These are phyloP conservation scores for Cecidostiba fungosa DNA, from an alignment of 2,888 invertebrate genomes.

Conservation along the genomic window DNA sequence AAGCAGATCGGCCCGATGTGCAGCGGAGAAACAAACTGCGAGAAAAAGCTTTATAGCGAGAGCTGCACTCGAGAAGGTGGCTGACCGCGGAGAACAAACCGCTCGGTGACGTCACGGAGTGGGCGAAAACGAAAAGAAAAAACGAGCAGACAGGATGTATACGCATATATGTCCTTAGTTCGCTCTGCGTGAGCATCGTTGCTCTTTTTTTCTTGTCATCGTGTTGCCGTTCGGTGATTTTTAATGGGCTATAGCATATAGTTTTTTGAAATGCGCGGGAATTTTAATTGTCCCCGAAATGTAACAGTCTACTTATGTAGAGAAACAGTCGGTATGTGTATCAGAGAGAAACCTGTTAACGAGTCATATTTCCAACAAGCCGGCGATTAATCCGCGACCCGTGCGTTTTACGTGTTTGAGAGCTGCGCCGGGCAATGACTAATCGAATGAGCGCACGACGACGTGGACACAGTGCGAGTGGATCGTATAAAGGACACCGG, in stretches of 20 bases:
- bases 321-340: no score
- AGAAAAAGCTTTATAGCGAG: constrained; percentile 3
- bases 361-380: not conserved
- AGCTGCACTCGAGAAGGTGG: constrained; percentile 66
- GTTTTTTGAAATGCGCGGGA: no score
- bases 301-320: no score
- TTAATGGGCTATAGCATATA: no score
- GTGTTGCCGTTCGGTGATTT: not conserved
- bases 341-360: constrained; percentile 6
- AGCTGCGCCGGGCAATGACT: not conserved
- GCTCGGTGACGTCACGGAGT: constrained; percentile 60
- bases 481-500: no score
- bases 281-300: no score
- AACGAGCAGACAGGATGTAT: constrained; percentile 66
- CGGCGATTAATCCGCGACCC: not conserved
- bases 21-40: not conserved
- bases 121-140: constrained; percentile 78
- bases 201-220: constrained; percentile 14
- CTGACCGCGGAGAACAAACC: constrained; percentile 57
- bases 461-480: not conserved
- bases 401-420: not conserved
- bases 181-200: constrained; percentile 64
- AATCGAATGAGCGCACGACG: not conserved
- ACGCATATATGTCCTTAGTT: constrained; percentile 60
- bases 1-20: not conserved